These are phyloP conservation scores for Cladopsammia gracilis DNA, from an alignment of 64 coral and sea anemone species.

Conservation along the genomic window DNA sequence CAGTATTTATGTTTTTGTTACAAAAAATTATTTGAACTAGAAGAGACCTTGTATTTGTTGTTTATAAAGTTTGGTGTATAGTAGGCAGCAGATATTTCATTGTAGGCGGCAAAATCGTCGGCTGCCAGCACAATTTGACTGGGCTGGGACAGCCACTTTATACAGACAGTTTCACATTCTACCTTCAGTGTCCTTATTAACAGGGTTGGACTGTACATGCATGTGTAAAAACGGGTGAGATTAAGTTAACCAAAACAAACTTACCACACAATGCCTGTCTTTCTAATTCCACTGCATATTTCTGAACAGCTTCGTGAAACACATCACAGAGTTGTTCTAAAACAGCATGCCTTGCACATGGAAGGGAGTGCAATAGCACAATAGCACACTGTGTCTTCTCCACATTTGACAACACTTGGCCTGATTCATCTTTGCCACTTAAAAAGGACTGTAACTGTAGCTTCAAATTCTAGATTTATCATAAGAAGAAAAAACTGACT, in stretches of 20 bases:
- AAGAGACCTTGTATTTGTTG: too few relatives aligned
- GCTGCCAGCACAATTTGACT: too few relatives aligned
- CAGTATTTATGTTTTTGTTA: too few relatives aligned
- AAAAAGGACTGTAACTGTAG: slow-evolving; percentile 70
- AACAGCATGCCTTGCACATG: slow-evolving; percentile 90
- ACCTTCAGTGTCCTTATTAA: too few relatives aligned
- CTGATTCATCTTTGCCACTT: slow-evolving; percentile 48
- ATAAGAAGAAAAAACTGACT: not conserved
- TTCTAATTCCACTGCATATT: slow-evolving; percentile 92
- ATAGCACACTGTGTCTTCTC: slow-evolving; percentile 85
- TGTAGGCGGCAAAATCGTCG: too few relatives aligned
- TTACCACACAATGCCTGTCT: slow-evolving; percentile 50
- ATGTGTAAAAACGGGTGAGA: too few relatives aligned
- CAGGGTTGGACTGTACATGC: too few relatives aligned
- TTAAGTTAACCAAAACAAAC: not conserved
- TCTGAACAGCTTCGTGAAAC: slow-evolving; percentile 97
- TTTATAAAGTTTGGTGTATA: too few relatives aligned
- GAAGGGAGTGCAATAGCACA: slow-evolving; percentile 87
- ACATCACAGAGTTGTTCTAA: slow-evolving; percentile 95
- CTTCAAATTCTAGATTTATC: slow-evolving; percentile 52
- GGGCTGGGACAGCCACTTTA: too few relatives aligned
- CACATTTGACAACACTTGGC: slow-evolving; percentile 39
- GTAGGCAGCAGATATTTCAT: too few relatives aligned
- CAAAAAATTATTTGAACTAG: too few relatives aligned
- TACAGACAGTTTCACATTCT: too few relatives aligned